Base-by-base conservation (phyloP, 2,797 vertebrate genomes). In the Champsocephalus esox region DNA sequence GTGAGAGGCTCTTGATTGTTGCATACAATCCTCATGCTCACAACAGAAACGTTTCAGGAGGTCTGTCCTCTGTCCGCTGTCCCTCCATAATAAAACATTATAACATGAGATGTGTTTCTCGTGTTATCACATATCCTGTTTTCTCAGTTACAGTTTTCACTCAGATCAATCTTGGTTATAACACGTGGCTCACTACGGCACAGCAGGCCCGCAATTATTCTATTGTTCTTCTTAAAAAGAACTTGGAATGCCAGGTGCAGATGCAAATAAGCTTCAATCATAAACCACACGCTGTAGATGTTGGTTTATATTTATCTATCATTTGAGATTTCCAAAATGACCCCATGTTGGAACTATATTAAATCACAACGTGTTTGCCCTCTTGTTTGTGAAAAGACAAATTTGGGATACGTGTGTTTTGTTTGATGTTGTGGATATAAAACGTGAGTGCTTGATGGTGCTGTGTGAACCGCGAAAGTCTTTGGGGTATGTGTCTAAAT, bases 401-500 rank as follows among this genome's bases (percentile, higher is more conserved):
- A 60, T 50, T 32, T 45, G 45, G 46, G 75, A 59, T 28, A 3
- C 16, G n/a, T 64, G 49, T 58, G n/a, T 67, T 69, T 34, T 56
- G 43, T 63, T 79, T 66, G 44, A 57, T 78, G 52, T 43, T 51
- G 19, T 55, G 55, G 74, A 11, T 34, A 55, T 9, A 70, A 75
- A 83, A 80, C 19, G 62, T 7, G 77, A 62, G 19, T 19, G 19
- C 19, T 19, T 50, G 49, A 48, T 51, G 67, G 48, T 75, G 66
- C 41, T 71, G 67, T 75, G 79, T 50, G 75, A 87, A 81, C 54
- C 12, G 56, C 68, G 75, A 59, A 65, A 79, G 57, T 88, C 85
- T 90, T 92, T 89, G 87, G 88, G 88, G 84, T 75, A 83, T 56
- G 73, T 66, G 70, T 83, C 73, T 85, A 66, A 86, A 73, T 70